These are phyloP conservation scores for Nannoperca obscura DNA, from an alignment of 2,797 vertebrate genomes.

Conservation along the genomic window DNA sequence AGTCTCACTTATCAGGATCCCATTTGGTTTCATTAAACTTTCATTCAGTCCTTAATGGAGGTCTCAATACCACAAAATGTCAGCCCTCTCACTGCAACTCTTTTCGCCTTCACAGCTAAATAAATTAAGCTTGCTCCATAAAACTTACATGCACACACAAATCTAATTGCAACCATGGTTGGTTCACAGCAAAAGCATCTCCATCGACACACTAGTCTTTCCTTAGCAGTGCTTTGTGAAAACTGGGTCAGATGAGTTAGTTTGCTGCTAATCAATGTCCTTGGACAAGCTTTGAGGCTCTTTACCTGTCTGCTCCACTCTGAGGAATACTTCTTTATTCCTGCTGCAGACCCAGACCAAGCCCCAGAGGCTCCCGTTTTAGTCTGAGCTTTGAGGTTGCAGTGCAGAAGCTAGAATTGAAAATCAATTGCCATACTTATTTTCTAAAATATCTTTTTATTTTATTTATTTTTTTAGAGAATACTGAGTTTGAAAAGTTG, in stretches of 20 bases:
- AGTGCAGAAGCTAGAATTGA: slow-evolving; percentile 13
- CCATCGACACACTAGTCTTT: slow-evolving; percentile 8
- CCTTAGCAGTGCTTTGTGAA: slow-evolving; percentile 29
- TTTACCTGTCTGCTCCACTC: slow-evolving; percentile 62
- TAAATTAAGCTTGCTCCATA: slow-evolving; percentile 21
- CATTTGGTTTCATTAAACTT: slow-evolving; percentile 38
- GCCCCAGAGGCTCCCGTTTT: slow-evolving; percentile 34
- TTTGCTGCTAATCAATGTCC: slow-evolving; percentile 66
- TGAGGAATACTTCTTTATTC: slow-evolving; percentile 35
- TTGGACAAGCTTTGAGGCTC: slow-evolving; percentile 44
- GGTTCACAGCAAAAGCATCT: slow-evolving; percentile 29
- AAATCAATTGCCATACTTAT: slow-evolving; percentile 54
- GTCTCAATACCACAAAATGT: slow-evolving; percentile 21
- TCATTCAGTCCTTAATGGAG: slow-evolving; percentile 30
- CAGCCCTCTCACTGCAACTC: neutral
- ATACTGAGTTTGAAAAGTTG: slow-evolving; percentile 29
- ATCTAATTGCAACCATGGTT: slow-evolving; percentile 38
- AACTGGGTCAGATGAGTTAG: slow-evolving; percentile 65
- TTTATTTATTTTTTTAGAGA: neutral
- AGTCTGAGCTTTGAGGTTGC: slow-evolving; percentile 27
- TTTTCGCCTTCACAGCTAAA: slow-evolving; percentile 20
- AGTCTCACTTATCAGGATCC: slow-evolving; percentile 9
- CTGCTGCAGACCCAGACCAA: slow-evolving; percentile 36
- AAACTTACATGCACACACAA: slow-evolving; percentile 15
- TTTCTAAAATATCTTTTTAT: slow-evolving; percentile 7